Base-by-base conservation (phyloP, 1,140 invertebrate species). In the Uloborus diversus region DNA sequence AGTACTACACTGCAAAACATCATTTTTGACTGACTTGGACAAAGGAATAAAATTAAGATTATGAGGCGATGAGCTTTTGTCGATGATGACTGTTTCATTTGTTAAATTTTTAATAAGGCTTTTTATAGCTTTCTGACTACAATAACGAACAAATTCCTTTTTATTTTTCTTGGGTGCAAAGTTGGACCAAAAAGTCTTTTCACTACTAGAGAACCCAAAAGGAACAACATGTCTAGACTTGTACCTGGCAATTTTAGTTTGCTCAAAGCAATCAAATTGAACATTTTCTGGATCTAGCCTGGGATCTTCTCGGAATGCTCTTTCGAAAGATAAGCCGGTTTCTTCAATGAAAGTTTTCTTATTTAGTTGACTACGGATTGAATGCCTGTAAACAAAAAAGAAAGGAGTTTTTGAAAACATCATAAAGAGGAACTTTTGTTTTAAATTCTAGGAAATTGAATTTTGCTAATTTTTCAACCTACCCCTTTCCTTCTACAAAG, bases 261-360 rank as follows among this genome's bases (percentile, higher is more conserved):
- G 32, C 33, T 81, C 81, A 4, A 83, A 53, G 11, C 30, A 53
- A 13, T 78, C 66, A 64, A 80, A 83, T 11, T 71, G 33, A 13
- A 80, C 49, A 42, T 81, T 83, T 49, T 83, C 66, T 62, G 23
- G n/a, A 62, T 83, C 82, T 33, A 35, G 14, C 23, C 49, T 80
- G 27, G 28, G 13, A 62, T 83, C 82, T n/a, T 69, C n/a, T 23
- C 78, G 47, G 53, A 49, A 83, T 35, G 82, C 82, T 71, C 70
- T 68, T 71, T 83, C 80, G 4, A 71, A 73, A 3, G 76, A 59
- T 5, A 83, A 37, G 14, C 82, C 82, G 32, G 80, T 80, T 57
- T 83, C 82, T 66, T 81, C 82, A 59, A 83, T 66, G 32, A 83
- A 83, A 23, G 33, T 71, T 30, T 56, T 80, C 27, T 78, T 81